These are phyloP conservation scores for Girardia tigrina DNA, from an alignment of 2,888 invertebrate species.

Conservation along the genomic window DNA sequence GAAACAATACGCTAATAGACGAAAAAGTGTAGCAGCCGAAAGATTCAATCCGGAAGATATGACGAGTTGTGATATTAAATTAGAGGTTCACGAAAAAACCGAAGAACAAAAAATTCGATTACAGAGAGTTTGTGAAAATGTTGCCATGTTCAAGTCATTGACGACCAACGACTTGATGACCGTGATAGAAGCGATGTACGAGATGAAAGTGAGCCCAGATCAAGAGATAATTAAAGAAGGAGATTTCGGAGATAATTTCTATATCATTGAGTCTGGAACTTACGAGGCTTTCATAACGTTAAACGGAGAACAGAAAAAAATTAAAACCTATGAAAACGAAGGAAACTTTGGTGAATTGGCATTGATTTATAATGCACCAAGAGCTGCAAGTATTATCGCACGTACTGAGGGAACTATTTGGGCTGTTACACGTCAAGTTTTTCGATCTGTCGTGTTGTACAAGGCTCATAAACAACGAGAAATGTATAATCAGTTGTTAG, in stretches of 20 bases:
- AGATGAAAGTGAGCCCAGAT: conserved; percentile 44
- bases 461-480: conserved; percentile 91
- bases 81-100: not conserved
- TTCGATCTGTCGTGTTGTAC: conserved; percentile 84
- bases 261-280: conserved; percentile 45
- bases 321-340: conserved; percentile 40
- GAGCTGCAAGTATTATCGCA: conserved; percentile 71
- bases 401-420: conserved; percentile 70
- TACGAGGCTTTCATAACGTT: conserved; percentile 10
- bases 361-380: conserved; percentile 91
- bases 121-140: conserved; percentile 37
- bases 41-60: not conserved
- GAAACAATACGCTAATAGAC: not conserved
- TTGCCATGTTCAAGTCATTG: conserved; percentile 46
- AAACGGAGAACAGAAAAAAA: conserved; percentile 24
- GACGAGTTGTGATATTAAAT: not conserved
- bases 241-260: conserved; percentile 51
- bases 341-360: conserved; percentile 93
- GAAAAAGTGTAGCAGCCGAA: not conserved
- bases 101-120: not conserved
- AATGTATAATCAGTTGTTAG: conserved; percentile 74
- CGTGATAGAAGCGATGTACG: conserved; percentile 51
- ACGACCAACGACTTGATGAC: conserved; percentile 48
- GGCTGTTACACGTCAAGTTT: conserved; percentile 96
- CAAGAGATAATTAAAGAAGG: conserved; percentile 48